These are phyloP conservation scores for Phymorhynchus buccinoides DNA, from an alignment of 1,140 invertebrate genomes.

Conservation along the genomic window DNA sequence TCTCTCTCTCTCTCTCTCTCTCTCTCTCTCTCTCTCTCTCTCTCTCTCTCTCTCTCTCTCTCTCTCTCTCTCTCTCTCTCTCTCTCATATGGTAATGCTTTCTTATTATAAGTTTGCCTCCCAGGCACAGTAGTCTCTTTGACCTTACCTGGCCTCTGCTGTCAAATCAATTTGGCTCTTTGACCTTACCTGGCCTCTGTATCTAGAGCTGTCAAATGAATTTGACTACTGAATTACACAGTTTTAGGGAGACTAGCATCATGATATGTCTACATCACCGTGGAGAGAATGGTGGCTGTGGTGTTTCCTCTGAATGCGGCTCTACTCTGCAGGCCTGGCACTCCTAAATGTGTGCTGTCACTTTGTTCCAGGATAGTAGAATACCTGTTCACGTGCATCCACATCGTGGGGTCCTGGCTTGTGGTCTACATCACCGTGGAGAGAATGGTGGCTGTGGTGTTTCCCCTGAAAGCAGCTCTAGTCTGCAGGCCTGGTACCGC, in stretches of 20 bases:
- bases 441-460: slow-evolving; percentile 15
- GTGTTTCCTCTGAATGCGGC: slow-evolving; percentile 10
- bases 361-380: neutral
- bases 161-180: too few species aligned
- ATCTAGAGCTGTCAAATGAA: too few species aligned
- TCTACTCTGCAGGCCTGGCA: neutral
- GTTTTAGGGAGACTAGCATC: too few species aligned
- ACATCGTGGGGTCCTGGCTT: slow-evolving; percentile 32
- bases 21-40: too few species aligned
- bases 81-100: neutral
- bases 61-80: too few species aligned
- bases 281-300: slow-evolving; percentile 27
- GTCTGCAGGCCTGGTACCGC: neutral
- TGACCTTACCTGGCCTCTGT: too few species aligned
- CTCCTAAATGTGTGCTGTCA: neutral
- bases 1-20: too few species aligned
- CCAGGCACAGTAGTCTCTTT: too few species aligned
- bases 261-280: slow-evolving; percentile 26
- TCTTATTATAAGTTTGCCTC: too few species aligned
- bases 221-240: too few species aligned
- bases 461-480: slow-evolving; percentile 1
- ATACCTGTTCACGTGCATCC: slow-evolving; percentile 10
- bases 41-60: too few species aligned
- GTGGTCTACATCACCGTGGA: slow-evolving; percentile 35
- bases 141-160: too few species aligned